These are phyloP conservation scores for Meteorus cinctellus DNA, from an alignment of 2,888 invertebrate genomes.

Conservation along the genomic window DNA sequence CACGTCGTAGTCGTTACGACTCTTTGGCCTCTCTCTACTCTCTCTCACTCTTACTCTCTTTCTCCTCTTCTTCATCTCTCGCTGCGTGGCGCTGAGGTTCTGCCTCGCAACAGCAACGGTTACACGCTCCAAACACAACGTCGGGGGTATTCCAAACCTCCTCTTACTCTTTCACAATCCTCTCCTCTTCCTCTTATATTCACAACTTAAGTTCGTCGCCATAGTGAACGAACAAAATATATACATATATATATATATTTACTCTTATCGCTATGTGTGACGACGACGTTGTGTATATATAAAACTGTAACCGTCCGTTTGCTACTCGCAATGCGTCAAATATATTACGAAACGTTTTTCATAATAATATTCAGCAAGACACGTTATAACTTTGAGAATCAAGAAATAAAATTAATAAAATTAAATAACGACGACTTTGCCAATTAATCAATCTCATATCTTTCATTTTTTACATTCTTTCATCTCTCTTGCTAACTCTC, in stretches of 20 bases:
- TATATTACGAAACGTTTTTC: neutral
- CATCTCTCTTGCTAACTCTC: neutral
- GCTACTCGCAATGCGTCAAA: neutral
- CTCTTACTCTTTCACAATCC: neutral
- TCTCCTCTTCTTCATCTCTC: slow-evolving; percentile 36
- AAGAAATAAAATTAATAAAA: neutral
- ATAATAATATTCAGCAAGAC: neutral
- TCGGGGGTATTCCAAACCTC: slow-evolving; percentile 8
- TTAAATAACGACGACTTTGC: neutral
- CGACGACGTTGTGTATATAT: neutral
- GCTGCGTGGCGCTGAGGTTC: slow-evolving; percentile 51
- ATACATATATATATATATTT: slow-evolving; percentile 2
- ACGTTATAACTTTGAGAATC: neutral
- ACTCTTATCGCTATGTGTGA: slow-evolving; percentile 11
- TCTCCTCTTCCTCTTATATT: slow-evolving; percentile 18
- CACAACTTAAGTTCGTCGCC: neutral
- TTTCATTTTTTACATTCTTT: neutral
- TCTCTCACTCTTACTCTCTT: slow-evolving; percentile 39
- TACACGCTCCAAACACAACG: slow-evolving; percentile 42
- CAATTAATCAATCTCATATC: neutral
- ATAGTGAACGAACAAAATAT: neutral
- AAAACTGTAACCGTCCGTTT: neutral
- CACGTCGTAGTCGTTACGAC: slow-evolving; percentile 47
- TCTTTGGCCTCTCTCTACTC: slow-evolving; percentile 48
- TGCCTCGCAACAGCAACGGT: slow-evolving; percentile 60